A percentile compares a stretch with the other conserved stretches of the same genome.
Evolutionary conservation across 1,140 invertebrate genomes (phyloP).

Genomic region (Eurytemora carolleeae): DNA sequence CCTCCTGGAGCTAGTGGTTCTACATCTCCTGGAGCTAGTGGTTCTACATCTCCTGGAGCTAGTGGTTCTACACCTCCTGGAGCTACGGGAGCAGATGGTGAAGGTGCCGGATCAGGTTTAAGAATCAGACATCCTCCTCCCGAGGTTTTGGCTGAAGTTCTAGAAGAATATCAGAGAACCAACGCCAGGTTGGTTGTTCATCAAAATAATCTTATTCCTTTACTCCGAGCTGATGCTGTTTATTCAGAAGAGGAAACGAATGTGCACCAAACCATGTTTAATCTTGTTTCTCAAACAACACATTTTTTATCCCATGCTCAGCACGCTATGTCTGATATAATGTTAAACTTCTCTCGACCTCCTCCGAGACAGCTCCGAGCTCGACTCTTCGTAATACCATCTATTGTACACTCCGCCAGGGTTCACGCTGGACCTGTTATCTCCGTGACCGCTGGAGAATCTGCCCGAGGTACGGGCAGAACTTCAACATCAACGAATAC

Average conservation of each 20-base stretch:
- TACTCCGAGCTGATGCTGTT: background rate
- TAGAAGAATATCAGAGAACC: slow-evolving; percentile 1
- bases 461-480: too few species aligned
- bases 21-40: too few species aligned
- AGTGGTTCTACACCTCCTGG: too few species aligned
- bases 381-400: slow-evolving; percentile 38
- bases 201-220: background rate
- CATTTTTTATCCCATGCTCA: slow-evolving; percentile 66
- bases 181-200: background rate
- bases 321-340: slow-evolving; percentile 66
- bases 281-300: slow-evolving; percentile 49
- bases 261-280: slow-evolving; percentile 28
- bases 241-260: background rate
- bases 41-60: too few species aligned
- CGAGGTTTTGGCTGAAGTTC: background rate
- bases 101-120: too few species aligned
- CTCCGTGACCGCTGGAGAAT: too few species aligned
- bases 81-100: too few species aligned
- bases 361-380: slow-evolving; percentile 48
- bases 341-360: slow-evolving; percentile 42
- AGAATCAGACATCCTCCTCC: background rate
- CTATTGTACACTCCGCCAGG: background rate
- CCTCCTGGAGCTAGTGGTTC: too few species aligned
- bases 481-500: too few species aligned
- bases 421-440: background rate